Evolutionary conservation across 35 echinoderm and acorn worm species (phyloP).

Genomic region (Apostichopus parvimensis): DNA sequence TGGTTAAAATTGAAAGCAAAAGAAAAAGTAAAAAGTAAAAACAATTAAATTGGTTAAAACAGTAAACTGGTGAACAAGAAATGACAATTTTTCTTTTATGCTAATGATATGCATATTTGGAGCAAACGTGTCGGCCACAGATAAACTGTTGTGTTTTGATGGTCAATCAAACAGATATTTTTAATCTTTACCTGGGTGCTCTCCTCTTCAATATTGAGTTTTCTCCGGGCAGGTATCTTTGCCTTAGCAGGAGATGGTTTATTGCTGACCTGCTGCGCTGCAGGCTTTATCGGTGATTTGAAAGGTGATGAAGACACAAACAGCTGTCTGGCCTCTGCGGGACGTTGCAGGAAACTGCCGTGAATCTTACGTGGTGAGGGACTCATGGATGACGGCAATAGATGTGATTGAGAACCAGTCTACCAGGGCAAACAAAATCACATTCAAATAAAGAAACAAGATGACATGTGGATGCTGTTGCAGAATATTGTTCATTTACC

Average conservation of each 20-base stretch:
- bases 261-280: neutral
- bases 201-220: slow-evolving; percentile 89
- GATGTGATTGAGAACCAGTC: slow-evolving; percentile 67
- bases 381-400: slow-evolving; percentile 51
- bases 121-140: too few relatives aligned
- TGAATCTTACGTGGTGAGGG: slow-evolving; percentile 92
- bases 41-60: neutral
- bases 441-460: too few relatives aligned
- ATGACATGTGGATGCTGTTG: too few relatives aligned
- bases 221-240: slow-evolving; percentile 70
- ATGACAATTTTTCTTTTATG: neutral
- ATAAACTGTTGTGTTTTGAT: too few relatives aligned
- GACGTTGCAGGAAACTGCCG: slow-evolving; percentile 83
- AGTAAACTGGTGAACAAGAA: neutral
- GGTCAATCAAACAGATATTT: too few relatives aligned
- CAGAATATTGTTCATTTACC: too few relatives aligned
- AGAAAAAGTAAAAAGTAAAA: neutral
- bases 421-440: slow-evolving; percentile 12
- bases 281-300: slow-evolving; percentile 64
- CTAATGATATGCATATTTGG: too few relatives aligned
- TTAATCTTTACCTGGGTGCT: slow-evolving; percentile 71
- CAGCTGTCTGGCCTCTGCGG: slow-evolving; percentile 69
- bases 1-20: too few relatives aligned
- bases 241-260: slow-evolving; percentile 42
- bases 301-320: slow-evolving; percentile 74